Evolutionary conservation across 92 coral and sea anemone species (phyloP), one percentile per base, ranked within the genome.

Genomic region (Blastomussa wellsi): DNA sequence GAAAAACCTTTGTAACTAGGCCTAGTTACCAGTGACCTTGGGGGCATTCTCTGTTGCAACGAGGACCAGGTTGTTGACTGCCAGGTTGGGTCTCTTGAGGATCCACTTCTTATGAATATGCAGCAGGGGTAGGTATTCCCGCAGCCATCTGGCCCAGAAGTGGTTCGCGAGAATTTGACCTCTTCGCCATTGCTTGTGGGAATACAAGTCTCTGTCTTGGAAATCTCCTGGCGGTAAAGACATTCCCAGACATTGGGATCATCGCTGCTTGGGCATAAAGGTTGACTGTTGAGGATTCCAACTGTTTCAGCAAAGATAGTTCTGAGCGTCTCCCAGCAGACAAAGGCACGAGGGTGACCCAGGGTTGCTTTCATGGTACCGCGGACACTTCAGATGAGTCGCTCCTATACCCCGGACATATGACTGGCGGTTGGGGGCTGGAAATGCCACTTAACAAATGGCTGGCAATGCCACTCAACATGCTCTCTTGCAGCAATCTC

Each of bases 221-320:
- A 86, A 86, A 52, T 51, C 29, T 4, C 86, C 86, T 0, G 86
- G 82, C 3, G 89, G 89, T 64, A 89, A 37, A 36, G 78, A 74
- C 68, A 80, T 49, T 4, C 64, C 89, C 48, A 69, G 82, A 7
- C 92, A n/a, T n/a, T n/a, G n/a, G n/a, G n/a, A n/a, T n/a, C n/a
- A n/a, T n/a, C n/a, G n/a, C n/a, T n/a, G n/a, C n/a, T 35, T 28
- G 86, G 90, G 72, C 92, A 90, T 11, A 90, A 42, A 5, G 89
- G 86, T n/a, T 90, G 65, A 13, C 87, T 77, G 74, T 90, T 90
- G 5, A 78, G 88, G 16, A 89, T 80, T 73, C 87, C 90, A 33
- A 82, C 81, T 29, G 84, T 82, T 57, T 90, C 92, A n/a, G 87
- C 73, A 49, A 86, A 82, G 74, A 90, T 84, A 7, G 92, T 89